phyloP scores from a whole-genome alignment of 2,888 invertebrate species.

The Sarcophaga caerulescens region DNA sequence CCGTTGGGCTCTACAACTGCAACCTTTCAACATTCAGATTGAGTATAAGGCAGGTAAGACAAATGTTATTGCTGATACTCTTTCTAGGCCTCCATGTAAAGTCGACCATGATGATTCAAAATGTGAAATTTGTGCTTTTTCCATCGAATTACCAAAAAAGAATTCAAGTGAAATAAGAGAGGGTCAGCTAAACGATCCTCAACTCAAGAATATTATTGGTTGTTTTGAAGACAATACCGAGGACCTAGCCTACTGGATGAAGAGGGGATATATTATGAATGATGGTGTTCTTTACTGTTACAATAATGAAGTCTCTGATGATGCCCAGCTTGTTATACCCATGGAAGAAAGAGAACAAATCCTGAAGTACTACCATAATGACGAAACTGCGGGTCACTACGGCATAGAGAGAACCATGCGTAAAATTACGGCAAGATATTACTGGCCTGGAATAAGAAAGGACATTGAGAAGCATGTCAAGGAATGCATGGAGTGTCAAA shows the following conservation, averaged over 20 bases:
- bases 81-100: conserved; percentile 2
- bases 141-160: conserved; percentile 32
- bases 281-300: no score
- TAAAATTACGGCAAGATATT: conserved; percentile 37
- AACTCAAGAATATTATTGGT: conserved; percentile 32
- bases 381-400: conserved; percentile 33
- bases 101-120: neutral
- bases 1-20: conserved; percentile 81
- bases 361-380: conserved; percentile 50
- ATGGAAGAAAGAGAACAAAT: no score
- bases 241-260: conserved; percentile 37
- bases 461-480: neutral
- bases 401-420: neutral
- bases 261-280: conserved; percentile 5
- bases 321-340: conserved; percentile 39
- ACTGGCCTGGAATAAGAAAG: conserved; percentile 27
- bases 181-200: conserved; percentile 30
- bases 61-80: neutral
- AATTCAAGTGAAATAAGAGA: neutral
- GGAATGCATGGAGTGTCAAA: conserved; percentile 55
- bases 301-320: no score
- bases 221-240: conserved; percentile 27
- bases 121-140: conserved; percentile 38
- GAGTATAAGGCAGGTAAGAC: conserved; percentile 72
- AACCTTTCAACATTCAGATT: conserved; percentile 77